A percentile compares a stretch with the other conserved stretches of the same genome.
Evolutionary conservation across 2,797 vertebrate species (phyloP).

Genomic region (Psittacula derbiana): DNA sequence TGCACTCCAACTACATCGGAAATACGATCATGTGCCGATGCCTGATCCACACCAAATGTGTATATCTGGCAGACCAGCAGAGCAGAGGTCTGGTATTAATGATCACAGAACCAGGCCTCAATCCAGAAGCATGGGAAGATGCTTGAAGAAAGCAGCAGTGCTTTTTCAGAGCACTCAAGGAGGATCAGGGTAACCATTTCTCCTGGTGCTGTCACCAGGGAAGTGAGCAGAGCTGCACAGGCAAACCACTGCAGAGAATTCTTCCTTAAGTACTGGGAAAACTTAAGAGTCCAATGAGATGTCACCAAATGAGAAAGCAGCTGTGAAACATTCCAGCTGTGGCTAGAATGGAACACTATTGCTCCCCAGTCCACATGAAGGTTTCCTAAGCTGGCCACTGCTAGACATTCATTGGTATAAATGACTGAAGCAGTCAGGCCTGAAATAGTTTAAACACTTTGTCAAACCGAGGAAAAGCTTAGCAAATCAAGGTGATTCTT

Average conservation of each 20-base stretch:
- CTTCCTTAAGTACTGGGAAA: background rate
- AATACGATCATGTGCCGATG: accelerated
- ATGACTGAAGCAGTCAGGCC: background rate
- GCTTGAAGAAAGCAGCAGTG: background rate
- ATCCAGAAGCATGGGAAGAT: background rate
- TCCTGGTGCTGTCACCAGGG: background rate
- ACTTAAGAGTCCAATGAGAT: background rate
- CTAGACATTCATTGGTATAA: background rate
- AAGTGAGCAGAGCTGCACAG: background rate
- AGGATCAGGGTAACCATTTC: background rate
- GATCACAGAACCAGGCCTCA: background rate
- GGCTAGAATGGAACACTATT: background rate
- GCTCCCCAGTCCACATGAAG: background rate
- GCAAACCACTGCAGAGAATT: background rate
- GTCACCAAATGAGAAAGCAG: background rate
- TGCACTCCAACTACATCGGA: background rate
- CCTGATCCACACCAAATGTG: background rate
- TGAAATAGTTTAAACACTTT: background rate
- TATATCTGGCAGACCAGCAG: background rate
- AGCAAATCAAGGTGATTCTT: background rate
- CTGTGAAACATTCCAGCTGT: background rate
- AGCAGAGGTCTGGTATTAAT: background rate
- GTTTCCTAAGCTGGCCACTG: background rate
- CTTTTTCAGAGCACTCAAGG: background rate
- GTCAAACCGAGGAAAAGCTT: background rate